These are phyloP conservation scores for Pemphredon lugubris DNA, from an alignment of 2,888 invertebrate species.

Conservation along the genomic window DNA sequence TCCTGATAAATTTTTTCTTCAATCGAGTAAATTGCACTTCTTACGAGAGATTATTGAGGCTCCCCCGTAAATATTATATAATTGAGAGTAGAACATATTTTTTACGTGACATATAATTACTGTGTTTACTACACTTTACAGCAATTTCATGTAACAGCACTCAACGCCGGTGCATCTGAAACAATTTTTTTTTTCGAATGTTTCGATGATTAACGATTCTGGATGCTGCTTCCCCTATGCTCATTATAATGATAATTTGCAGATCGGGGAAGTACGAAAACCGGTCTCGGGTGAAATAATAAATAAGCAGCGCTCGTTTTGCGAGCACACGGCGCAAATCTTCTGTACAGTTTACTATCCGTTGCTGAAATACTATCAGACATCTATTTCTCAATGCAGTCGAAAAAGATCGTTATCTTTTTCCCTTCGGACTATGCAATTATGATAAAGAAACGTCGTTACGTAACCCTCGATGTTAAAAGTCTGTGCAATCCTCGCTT, in stretches of 20 bases:
- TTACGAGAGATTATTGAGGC: neutral
- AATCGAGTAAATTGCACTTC: neutral
- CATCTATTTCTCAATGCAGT: neutral
- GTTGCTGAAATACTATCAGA: neutral
- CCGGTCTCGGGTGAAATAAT: slow-evolving; percentile 18
- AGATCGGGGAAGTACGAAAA: slow-evolving; percentile 25
- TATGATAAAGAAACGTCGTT: slow-evolving; percentile 1
- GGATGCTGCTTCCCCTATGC: slow-evolving; percentile 10
- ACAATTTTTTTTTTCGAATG: no score
- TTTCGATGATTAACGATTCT: slow-evolving; percentile 35
- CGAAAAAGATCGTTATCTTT: neutral
- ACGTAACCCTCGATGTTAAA: neutral
- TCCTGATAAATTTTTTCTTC: neutral
- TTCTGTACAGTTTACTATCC: neutral
- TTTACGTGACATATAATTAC: neutral
- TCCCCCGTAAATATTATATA: neutral
- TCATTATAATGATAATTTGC: slow-evolving; percentile 13
- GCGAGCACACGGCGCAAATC: no score
- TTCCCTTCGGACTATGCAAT: neutral
- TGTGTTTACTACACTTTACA: no score
- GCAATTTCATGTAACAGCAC: no score
- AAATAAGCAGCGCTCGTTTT: neutral
- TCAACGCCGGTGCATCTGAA: no score
- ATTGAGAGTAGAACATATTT: neutral
- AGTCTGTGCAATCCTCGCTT: neutral